These are phyloP conservation scores for Zaprionus ghesquierei DNA, from an alignment of 1,140 invertebrate species.

Conservation along the genomic window DNA sequence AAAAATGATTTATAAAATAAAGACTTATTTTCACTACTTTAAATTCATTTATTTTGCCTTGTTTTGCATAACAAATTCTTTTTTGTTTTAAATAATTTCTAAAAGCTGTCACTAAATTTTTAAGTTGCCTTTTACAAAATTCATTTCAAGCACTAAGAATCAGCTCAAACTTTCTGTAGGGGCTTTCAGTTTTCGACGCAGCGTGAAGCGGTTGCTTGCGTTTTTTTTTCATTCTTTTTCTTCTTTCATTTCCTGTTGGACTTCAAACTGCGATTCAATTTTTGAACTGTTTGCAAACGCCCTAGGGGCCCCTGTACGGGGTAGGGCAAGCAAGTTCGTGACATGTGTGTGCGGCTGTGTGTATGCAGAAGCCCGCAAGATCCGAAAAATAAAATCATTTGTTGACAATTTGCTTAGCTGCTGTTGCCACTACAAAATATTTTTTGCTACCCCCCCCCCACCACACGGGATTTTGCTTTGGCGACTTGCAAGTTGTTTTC, in stretches of 20 bases:
- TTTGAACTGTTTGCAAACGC: slow-evolving; percentile 56
- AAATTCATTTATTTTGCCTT: too few relatives aligned
- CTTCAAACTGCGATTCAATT: slow-evolving; percentile 66
- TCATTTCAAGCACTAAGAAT: neutral
- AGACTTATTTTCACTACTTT: too few relatives aligned
- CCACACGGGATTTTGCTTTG: neutral
- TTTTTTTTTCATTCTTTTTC: neutral
- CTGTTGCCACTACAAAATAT: slow-evolving; percentile 74
- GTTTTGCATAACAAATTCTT: neutral
- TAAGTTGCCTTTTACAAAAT: neutral
- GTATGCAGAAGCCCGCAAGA: slow-evolving; percentile 34
- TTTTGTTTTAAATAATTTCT: too few relatives aligned
- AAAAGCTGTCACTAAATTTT: neutral
- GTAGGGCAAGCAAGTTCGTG: slow-evolving; percentile 42
- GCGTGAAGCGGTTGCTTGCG: neutral
- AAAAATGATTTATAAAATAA: too few relatives aligned
- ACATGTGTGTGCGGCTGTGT: slow-evolving; percentile 34
- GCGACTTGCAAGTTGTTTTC: slow-evolving; percentile 71
- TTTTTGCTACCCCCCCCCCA: slow-evolving; percentile 9
- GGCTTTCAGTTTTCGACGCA: slow-evolving; percentile 14
- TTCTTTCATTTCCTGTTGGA: slow-evolving; percentile 38
- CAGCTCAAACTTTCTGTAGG: neutral
- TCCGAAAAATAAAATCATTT: slow-evolving; percentile 76
- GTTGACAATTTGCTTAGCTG: slow-evolving; percentile 80
- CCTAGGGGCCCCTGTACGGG: slow-evolving; percentile 36